Base-by-base conservation (phyloP, 2,888 invertebrate species). In the Dicyrtomina minuta region DNA sequence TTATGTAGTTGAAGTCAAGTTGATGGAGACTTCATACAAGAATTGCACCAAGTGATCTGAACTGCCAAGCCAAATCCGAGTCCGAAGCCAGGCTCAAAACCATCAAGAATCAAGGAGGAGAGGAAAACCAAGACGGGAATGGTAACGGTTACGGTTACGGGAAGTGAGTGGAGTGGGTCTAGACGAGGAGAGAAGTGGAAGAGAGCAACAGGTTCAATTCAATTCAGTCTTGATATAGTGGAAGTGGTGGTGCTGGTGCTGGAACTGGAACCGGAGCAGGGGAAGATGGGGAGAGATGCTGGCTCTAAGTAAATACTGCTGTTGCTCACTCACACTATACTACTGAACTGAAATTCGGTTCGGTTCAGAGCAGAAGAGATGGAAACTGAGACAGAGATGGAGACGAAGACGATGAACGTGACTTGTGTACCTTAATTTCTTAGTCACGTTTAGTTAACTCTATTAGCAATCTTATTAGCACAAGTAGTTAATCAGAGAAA, bases 391-490 rank as follows among this genome's bases (percentile, higher is more conserved):
- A n/a, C 8, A n/a, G 26, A 20, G 60, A 60, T 6, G n/a, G 44
- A 61, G 43, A 62, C 41, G 24, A 22, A n/a, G 24, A 49, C 20
- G 22, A 17, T 41, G 39, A 20, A 70, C 72, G 70, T 55, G 72
- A 70, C 66, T 69, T 62, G 72, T 61, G 44, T 49, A 24, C 53
- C 66, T 60, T 70, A 66, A 72, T 70, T 72, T 62, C 58, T 43
- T 68, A 55, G 56, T 67, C 70, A 70, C 62, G 70, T 71, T 62
- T 43, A 67, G 56, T 68, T 70, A 68, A 71, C 68, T 56, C 64
- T 51, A 61, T 71, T 71, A 71, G 65, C 70, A 51, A 67, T 67
- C 67, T 60, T 67, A 67, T 67, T 66, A 70, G 65, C 46, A 58
- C 58, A 60, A 68, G 68, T 62, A 60, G 33, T 61, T 59, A 44